Conservation (phyloP, 2,888 invertebrate genomes). For the Aspidapion aeneum region DNA sequence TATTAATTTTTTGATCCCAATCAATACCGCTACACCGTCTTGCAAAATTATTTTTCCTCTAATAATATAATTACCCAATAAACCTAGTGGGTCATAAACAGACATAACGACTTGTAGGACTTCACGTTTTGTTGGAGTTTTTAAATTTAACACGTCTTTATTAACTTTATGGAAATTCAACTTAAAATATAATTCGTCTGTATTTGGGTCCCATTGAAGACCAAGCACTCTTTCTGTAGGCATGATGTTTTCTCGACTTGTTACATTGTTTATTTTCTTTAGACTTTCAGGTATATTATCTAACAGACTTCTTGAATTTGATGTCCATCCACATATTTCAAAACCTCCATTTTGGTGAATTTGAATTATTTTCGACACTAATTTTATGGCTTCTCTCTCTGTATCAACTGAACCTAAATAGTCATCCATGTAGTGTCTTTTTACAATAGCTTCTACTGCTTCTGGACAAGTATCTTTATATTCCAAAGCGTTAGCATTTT, state of each 20-base stretch:
- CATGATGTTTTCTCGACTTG: too few species aligned
- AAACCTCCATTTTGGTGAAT: neutral
- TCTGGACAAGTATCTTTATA: neutral
- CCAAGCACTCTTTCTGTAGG: neutral
- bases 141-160: neutral
- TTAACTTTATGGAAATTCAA: neutral
- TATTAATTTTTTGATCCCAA: neutral
- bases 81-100: neutral
- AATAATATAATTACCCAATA: neutral
- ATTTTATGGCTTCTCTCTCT: neutral
- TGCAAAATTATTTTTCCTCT: neutral
- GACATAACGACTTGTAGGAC: neutral
- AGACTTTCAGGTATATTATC: neutral
- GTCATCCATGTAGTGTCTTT: conserved; percentile 7
- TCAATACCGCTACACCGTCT: neutral
- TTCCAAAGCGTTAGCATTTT: conserved; percentile 7
- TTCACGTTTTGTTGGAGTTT: neutral
- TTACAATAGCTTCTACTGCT: conserved; percentile 4
- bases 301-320: neutral
- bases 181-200: neutral
- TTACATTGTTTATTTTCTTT: neutral
- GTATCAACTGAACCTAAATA: neutral
- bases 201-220: neutral
- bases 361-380: neutral
- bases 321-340: neutral